Conservation (phyloP, 2,113 vertebrate genomes). For the Mormyrus lacerda region DNA sequence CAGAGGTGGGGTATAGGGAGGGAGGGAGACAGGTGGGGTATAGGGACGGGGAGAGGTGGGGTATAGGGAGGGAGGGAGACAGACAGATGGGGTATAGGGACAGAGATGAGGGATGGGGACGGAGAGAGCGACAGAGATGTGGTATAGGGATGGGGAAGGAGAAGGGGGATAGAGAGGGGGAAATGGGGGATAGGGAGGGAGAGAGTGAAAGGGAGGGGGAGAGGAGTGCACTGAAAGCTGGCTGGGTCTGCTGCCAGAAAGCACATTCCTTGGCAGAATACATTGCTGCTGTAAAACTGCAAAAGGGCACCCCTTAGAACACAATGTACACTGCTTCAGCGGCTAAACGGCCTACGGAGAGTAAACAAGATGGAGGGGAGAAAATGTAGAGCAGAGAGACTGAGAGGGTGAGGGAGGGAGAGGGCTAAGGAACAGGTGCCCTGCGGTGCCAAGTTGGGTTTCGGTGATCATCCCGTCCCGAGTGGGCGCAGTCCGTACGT, state of each 20-base stretch:
- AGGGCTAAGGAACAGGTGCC: not conserved
- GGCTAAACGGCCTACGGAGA: constrained; percentile 23
- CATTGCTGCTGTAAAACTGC: constrained; percentile 8
- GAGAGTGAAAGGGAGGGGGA: not conserved
- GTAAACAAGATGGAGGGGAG: constrained; percentile 30
- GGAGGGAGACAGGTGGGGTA: no score
- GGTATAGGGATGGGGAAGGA: not conserved
- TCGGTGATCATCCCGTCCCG: not conserved
- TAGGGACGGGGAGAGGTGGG: not conserved
- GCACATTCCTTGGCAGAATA: constrained; percentile 11
- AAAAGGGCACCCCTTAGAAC: constrained; percentile 8
- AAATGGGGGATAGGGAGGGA: not conserved
- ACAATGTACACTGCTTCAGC: constrained; percentile 21
- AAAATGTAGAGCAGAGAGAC: not conserved
- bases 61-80: not conserved
- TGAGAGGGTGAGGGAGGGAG: constrained; percentile 1
- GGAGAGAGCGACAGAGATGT: no score
- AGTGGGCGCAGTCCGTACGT: not conserved
- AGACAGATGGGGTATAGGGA: no score
- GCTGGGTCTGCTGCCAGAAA: not conserved
- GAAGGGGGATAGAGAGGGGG: no score
- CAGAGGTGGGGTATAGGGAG: no score
- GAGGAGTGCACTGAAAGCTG: not conserved
- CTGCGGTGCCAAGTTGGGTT: not conserved
- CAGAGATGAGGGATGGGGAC: not conserved